phyloP scores from a whole-genome alignment of 2,888 invertebrate genomes.

The Ophion costatus region DNA sequence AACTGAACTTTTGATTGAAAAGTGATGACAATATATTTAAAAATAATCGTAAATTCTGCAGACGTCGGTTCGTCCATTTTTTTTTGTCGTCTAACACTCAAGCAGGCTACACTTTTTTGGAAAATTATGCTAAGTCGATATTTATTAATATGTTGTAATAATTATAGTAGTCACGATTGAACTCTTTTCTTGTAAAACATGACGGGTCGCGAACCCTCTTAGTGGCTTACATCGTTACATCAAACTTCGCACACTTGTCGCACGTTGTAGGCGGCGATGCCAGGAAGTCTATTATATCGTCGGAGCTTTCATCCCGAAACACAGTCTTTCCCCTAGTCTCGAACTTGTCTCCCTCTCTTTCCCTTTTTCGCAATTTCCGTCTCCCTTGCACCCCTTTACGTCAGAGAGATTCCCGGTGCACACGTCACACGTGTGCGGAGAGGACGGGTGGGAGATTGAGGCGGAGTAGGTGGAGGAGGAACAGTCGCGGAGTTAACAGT shows the following conservation, averaged over 20 bases:
- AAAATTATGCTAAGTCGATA: no score
- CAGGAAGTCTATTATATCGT: constrained; percentile 50
- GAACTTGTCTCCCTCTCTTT: constrained; percentile 27
- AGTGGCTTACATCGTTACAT: constrained; percentile 38
- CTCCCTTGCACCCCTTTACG: not conserved
- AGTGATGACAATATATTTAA: no score
- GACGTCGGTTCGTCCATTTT: no score
- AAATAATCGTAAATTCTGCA: no score
- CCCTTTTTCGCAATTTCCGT: not conserved
- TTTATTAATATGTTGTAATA: not conserved
- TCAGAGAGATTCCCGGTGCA: constrained; percentile 58
- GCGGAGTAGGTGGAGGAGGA: not conserved
- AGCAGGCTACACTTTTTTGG: no score
- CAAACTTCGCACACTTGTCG: not conserved
- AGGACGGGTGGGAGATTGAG: not conserved
- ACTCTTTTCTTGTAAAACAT: not conserved
- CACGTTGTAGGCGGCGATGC: constrained; percentile 6
- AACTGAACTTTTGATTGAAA: no score
- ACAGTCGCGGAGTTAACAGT: constrained; percentile 9
- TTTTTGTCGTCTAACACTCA: no score
- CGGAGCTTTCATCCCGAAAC: constrained; percentile 51
- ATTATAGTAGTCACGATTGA: not conserved
- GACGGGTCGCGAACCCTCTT: not conserved
- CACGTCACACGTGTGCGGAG: constrained; percentile 13
- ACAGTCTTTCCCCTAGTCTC: constrained; percentile 53